Evolutionary conservation across 1,140 invertebrate genomes (phyloP).

Genomic region (Drosophila pachea): DNA sequence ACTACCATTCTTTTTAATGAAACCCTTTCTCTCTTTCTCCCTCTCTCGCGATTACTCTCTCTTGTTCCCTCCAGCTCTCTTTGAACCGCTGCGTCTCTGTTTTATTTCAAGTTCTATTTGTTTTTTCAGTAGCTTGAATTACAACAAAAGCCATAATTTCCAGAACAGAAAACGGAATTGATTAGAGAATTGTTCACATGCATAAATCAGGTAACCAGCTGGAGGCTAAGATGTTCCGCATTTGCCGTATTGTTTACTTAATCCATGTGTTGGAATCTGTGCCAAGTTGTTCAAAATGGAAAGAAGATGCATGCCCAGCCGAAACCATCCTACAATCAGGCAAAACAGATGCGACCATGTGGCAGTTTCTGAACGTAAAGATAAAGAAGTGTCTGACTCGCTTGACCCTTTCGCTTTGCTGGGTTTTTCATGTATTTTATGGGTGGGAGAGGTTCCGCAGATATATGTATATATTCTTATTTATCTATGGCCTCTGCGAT

Average conservation of each 20-base stretch:
- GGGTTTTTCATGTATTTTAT: conserved; percentile 17
- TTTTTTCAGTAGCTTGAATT: background rate
- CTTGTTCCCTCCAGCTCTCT: too few relatives aligned
- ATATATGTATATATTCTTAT: conserved; percentile 18
- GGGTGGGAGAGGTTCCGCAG: conserved; percentile 2
- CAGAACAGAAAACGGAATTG: conserved; percentile 36
- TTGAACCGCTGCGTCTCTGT: too few relatives aligned
- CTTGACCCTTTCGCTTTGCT: conserved; percentile 52
- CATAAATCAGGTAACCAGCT: conserved; percentile 51
- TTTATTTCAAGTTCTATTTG: background rate
- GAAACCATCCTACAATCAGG: conserved; percentile 12
- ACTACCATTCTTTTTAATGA: too few relatives aligned
- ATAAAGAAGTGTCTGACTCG: conserved; percentile 43
- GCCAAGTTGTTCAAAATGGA: conserved; percentile 42
- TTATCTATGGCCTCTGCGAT: conserved; percentile 17
- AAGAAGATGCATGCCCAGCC: conserved; percentile 16
- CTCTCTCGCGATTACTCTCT: background rate
- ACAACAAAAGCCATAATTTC: conserved; percentile 4
- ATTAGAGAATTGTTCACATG: conserved; percentile 29
- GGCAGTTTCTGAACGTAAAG: conserved; percentile 40
- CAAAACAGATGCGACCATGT: conserved; percentile 61
- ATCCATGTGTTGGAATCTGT: conserved; percentile 39
- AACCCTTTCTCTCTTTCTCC: background rate
- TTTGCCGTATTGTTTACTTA: conserved; percentile 55
- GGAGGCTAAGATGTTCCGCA: conserved; percentile 22